Conservation (phyloP, 2,797 vertebrate genomes). For the Danio jaintianensis region DNA sequence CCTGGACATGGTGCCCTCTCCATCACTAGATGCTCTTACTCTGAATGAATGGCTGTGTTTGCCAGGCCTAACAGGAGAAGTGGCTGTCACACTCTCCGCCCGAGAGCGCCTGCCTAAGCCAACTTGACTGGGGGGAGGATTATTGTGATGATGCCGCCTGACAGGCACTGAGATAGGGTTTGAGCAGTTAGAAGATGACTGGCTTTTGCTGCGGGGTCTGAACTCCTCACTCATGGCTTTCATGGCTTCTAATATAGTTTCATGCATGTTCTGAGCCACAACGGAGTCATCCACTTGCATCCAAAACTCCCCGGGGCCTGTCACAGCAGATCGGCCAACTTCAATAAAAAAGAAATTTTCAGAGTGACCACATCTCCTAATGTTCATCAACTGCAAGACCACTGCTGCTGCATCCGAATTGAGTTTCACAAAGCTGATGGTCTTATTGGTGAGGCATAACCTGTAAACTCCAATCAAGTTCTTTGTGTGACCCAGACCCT, state of each 20-base stretch:
- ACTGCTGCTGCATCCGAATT: slow-evolving; percentile 88
- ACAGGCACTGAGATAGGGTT: slow-evolving; percentile 88
- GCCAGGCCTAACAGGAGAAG: slow-evolving; percentile 80
- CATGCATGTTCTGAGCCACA: slow-evolving; percentile 90
- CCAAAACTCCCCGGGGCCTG: slow-evolving; percentile 88
- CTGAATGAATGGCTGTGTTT: slow-evolving; percentile 85
- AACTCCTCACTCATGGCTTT: slow-evolving; percentile 90
- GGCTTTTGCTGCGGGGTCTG: slow-evolving; percentile 88
- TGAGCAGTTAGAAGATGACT: slow-evolving; percentile 88
- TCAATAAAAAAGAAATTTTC: slow-evolving; percentile 93
- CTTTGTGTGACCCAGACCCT: slow-evolving; percentile 88
- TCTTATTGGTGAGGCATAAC: slow-evolving; percentile 89
- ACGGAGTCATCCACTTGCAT: slow-evolving; percentile 92
- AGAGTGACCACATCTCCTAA: slow-evolving; percentile 87
- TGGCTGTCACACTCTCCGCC: slow-evolving; percentile 84
- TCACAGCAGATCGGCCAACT: slow-evolving; percentile 87
- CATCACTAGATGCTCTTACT: slow-evolving; percentile 87
- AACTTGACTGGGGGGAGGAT: slow-evolving; percentile 88
- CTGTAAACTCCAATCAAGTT: slow-evolving; percentile 90
- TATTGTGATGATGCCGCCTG: slow-evolving; percentile 85
- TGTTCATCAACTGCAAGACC: slow-evolving; percentile 89
- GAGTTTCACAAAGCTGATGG: slow-evolving; percentile 89
- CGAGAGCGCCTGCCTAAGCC: slow-evolving; percentile 84
- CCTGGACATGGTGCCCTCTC: slow-evolving; percentile 88
- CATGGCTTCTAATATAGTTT: slow-evolving; percentile 90